Evolutionary conservation across 2,888 invertebrate genomes (phyloP).

Genomic region (Caenorhabditis sp.): DNA sequence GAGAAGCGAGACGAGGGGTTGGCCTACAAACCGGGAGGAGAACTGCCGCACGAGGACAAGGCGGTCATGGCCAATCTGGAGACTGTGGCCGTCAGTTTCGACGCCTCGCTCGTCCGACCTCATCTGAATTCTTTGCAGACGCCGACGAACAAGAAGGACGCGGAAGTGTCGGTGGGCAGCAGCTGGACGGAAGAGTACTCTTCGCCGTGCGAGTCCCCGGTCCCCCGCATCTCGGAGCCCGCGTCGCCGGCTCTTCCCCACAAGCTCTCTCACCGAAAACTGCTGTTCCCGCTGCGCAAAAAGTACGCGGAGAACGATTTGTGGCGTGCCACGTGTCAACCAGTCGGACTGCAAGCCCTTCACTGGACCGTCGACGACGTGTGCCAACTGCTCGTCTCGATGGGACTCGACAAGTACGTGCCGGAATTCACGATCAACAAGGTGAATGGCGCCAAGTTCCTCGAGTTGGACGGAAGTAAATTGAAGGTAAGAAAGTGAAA

Average conservation of each 20-base stretch:
- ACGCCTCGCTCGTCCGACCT: background rate
- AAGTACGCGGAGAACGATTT: constrained; percentile 76
- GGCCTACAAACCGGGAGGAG: constrained; percentile 63
- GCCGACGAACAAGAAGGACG: constrained; percentile 53
- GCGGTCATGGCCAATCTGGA: constrained; percentile 69
- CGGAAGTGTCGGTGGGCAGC: constrained; percentile 63
- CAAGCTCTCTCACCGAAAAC: constrained; percentile 72
- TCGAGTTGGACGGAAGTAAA: constrained; percentile 91
- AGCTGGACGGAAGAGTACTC: constrained; percentile 64
- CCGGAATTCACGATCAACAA: constrained; percentile 90
- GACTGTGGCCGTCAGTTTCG: background rate
- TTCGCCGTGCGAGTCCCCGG: constrained; percentile 73
- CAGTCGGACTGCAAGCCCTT: constrained; percentile 75
- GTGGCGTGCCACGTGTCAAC: constrained; percentile 73
- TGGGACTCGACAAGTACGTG: constrained; percentile 89
- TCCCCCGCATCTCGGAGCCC: constrained; percentile 77
- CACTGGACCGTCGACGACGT: constrained; percentile 78
- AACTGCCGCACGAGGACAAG: constrained; percentile 69
- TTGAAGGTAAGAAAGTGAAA: constrained; percentile 83
- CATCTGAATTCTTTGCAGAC: constrained; percentile 9
- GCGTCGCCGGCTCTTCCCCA: constrained; percentile 77
- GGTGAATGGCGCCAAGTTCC: constrained; percentile 89
- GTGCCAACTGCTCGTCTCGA: constrained; percentile 76
- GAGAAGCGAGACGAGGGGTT: constrained; percentile 58
- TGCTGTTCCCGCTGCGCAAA: constrained; percentile 76